Conservation (phyloP, 2,888 invertebrate species). For the Sclerodermus sp. region DNA sequence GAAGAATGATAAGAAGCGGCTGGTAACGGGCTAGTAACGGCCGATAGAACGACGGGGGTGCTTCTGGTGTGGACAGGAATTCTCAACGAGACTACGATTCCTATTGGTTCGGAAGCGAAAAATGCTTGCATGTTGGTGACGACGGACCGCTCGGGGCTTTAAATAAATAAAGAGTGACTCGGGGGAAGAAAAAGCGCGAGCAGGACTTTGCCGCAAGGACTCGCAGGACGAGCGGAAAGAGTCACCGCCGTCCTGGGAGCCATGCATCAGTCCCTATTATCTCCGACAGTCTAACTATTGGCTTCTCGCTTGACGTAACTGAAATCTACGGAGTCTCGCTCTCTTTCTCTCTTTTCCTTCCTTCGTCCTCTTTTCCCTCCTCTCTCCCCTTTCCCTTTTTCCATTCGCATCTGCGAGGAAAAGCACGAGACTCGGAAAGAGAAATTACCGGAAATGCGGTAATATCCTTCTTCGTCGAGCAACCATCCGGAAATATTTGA, state of each 20-base stretch:
- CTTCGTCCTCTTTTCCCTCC: constrained; percentile 5
- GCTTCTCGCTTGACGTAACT: constrained; percentile 38
- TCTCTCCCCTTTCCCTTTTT: background rate
- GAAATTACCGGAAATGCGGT: constrained; percentile 1
- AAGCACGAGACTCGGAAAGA: background rate
- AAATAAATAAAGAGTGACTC: constrained; percentile 43
- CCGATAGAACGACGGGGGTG: background rate
- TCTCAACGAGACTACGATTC: background rate
- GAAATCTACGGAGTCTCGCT: constrained; percentile 44
- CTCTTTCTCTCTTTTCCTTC: constrained; percentile 3
- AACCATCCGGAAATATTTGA: constrained; percentile 11
- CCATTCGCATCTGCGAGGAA: constrained; percentile 10
- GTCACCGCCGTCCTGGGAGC: constrained; percentile 37
- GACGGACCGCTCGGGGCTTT: constrained; percentile 28
- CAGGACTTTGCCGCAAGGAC: constrained; percentile 5
- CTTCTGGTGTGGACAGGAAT: too few species aligned
- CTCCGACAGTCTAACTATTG: constrained; percentile 42
- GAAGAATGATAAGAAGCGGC: too few species aligned
- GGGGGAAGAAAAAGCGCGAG: constrained; percentile 7
- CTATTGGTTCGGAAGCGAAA: background rate
- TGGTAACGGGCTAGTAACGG: background rate
- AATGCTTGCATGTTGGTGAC: background rate
- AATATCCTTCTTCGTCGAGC: constrained; percentile 5
- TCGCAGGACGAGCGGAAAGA: constrained; percentile 16
- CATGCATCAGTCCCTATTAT: constrained; percentile 53